Evolutionary conservation across 2,113 vertebrate genomes (phyloP).

Genomic region (Serilophus lunatus): DNA sequence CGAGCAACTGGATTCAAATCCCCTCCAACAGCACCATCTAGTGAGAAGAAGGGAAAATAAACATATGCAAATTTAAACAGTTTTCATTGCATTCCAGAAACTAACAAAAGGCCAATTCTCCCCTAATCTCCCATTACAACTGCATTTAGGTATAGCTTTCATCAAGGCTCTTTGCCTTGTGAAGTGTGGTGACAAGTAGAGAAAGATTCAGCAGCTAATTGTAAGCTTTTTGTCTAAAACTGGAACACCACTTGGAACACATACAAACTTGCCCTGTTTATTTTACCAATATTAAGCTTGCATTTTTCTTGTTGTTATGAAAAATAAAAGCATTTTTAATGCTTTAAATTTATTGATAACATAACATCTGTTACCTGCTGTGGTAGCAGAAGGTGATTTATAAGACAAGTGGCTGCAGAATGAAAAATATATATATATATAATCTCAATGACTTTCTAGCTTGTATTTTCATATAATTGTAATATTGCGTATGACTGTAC

Average conservation of each 20-base stretch:
- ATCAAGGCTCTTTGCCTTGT: constrained; percentile 30
- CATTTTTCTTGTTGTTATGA: not conserved
- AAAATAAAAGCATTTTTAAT: not conserved
- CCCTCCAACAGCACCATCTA: constrained; percentile 59
- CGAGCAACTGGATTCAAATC: not conserved
- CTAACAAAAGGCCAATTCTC: constrained; percentile 49
- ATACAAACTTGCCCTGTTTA: constrained; percentile 2
- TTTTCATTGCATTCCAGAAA: constrained; percentile 23
- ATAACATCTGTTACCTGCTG: not conserved
- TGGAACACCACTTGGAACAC: constrained; percentile 1
- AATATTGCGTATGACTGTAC: not conserved
- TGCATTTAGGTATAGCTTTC: constrained; percentile 54
- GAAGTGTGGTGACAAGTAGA: constrained; percentile 55
- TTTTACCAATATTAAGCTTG: not conserved
- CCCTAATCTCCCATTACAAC: constrained; percentile 56
- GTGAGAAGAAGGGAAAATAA: constrained; percentile 20
- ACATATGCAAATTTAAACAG: constrained; percentile 44
- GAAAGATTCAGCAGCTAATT: constrained; percentile 52
- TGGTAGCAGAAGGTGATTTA: not conserved
- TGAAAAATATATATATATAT: too few relatives aligned
- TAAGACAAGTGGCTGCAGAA: not conserved
- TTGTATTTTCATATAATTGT: not conserved
- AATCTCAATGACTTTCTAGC: not conserved
- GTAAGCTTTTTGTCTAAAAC: constrained; percentile 22
- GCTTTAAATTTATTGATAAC: not conserved